Percentiles rank a stretch among this genome's conserved stretches.
These are phyloP conservation scores for Phoxinus dragarum DNA, from an alignment of 2,797 vertebrate genomes.

Conservation along the genomic window DNA sequence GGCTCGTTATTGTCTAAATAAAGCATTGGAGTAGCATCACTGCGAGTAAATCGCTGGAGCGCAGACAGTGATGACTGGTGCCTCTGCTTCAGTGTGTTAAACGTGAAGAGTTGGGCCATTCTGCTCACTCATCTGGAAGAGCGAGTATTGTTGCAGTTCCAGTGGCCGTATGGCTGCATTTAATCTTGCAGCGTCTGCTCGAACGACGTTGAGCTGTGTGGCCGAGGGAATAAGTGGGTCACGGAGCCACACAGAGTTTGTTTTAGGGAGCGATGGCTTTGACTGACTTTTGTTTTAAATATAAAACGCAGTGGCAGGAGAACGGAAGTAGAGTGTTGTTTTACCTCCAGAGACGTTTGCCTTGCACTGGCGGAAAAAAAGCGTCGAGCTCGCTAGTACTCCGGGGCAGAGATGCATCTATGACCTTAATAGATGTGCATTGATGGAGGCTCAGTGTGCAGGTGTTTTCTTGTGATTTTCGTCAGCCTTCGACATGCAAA, in stretches of 20 bases:
- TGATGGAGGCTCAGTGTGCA: neutral
- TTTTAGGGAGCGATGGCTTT: slow-evolving; percentile 11
- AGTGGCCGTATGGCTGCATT: slow-evolving; percentile 16
- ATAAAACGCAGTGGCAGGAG: slow-evolving; percentile 4
- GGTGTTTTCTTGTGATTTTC: neutral
- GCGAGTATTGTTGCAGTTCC: slow-evolving; percentile 38
- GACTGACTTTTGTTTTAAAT: slow-evolving; percentile 28
- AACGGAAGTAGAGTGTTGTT: slow-evolving; percentile 17
- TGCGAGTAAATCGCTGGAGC: slow-evolving; percentile 9
- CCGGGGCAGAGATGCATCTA: slow-evolving; percentile 67
- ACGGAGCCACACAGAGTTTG: slow-evolving; percentile 23
- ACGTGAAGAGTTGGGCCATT: slow-evolving; percentile 21
- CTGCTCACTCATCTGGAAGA: slow-evolving; percentile 47
- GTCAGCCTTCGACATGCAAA: neutral
- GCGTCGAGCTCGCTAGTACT: slow-evolving; percentile 65
- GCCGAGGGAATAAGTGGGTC: slow-evolving; percentile 46
- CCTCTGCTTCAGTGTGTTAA: slow-evolving; percentile 34
- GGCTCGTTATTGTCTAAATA: slow-evolving; percentile 25
- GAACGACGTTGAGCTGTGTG: slow-evolving; percentile 1
- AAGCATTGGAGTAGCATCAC: slow-evolving; percentile 32
- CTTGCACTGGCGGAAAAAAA: slow-evolving; percentile 63
- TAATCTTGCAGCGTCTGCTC: slow-evolving; percentile 34
- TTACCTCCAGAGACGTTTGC: slow-evolving; percentile 55
- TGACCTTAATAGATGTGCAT: slow-evolving; percentile 38
- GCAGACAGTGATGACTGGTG: slow-evolving; percentile 35